Evolutionary conservation across 2,113 vertebrate genomes (phyloP).

Genomic region (Piaya cayana): DNA sequence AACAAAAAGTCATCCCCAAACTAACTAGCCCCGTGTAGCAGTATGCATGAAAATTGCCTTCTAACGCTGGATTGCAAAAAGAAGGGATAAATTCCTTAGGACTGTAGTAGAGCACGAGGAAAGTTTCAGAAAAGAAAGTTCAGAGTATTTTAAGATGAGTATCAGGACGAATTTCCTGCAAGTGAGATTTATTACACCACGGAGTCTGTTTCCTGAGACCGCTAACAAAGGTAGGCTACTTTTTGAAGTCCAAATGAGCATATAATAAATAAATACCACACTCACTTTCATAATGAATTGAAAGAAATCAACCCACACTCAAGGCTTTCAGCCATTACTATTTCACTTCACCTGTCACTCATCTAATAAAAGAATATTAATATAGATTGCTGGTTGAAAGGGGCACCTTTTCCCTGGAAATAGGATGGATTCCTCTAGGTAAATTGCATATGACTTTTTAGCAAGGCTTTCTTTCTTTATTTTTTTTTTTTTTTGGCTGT

Average conservation of each 20-base stretch:
- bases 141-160: slow-evolving; percentile 25
- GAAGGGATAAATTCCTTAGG: neutral
- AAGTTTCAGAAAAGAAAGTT: neutral
- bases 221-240: slow-evolving; percentile 53
- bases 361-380: slow-evolving; percentile 21
- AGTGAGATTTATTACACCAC: slow-evolving; percentile 52
- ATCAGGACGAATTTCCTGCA: slow-evolving; percentile 57
- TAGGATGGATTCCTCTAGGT: neutral
- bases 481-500: neutral
- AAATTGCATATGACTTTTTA: neutral
- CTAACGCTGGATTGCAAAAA: neutral
- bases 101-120: neutral
- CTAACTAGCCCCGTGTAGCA: neutral
- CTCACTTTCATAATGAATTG: slow-evolving; percentile 2
- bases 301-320: slow-evolving; percentile 55
- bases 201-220: slow-evolving; percentile 14
- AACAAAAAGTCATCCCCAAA: neutral
- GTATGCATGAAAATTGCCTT: neutral
- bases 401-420: neutral
- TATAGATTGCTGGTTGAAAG: neutral
- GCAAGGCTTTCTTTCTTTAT: neutral
- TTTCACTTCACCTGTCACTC: slow-evolving; percentile 34
- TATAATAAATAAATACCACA: slow-evolving; percentile 58
- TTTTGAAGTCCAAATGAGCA: slow-evolving; percentile 55
- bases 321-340: slow-evolving; percentile 23